Percentiles rank a stretch among this genome's conserved stretches.
phyloP scores from a whole-genome alignment of 2,888 invertebrate species.

The Gymnoscelis rufifasciata region DNA sequence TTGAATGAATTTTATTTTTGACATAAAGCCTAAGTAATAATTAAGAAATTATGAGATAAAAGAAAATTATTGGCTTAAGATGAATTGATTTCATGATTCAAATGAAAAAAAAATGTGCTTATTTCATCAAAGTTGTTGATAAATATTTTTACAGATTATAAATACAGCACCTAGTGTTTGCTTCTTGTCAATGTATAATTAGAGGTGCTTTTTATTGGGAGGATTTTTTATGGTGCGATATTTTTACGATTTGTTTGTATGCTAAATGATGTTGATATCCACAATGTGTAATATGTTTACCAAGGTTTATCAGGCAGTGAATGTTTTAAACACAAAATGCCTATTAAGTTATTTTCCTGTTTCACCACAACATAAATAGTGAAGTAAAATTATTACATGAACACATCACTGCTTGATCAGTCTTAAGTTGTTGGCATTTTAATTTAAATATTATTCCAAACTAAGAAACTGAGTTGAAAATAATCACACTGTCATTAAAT shows the following conservation, averaged over 20 bases:
- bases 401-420: constrained; percentile 42
- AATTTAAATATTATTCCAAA: constrained; percentile 65
- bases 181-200: constrained; percentile 53
- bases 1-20: constrained; percentile 1
- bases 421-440: constrained; percentile 67
- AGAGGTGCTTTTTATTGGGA: constrained; percentile 62
- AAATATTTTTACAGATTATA: too few relatives aligned
- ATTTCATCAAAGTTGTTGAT: too few relatives aligned
- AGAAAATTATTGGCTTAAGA: background rate
- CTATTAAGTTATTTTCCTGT: background rate
- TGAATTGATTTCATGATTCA: constrained; percentile 12
- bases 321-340: constrained; percentile 3
- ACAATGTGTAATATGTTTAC: constrained; percentile 12
- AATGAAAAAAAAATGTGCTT: too few relatives aligned
- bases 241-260: constrained; percentile 48
- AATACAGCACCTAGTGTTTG: constrained; percentile 18
- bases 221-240: constrained; percentile 58
- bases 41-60: background rate
- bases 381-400: background rate
- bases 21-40: constrained; percentile 1
- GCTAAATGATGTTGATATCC: constrained; percentile 29
- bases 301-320: constrained; percentile 24
- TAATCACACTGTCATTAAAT: constrained; percentile 52
- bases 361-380: background rate
- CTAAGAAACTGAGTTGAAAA: constrained; percentile 58